Percentiles rank a stretch among this genome's conserved stretches.
Evolutionary conservation across 1,140 invertebrate species (phyloP).

Genomic region (Neodiprion lecontei): DNA sequence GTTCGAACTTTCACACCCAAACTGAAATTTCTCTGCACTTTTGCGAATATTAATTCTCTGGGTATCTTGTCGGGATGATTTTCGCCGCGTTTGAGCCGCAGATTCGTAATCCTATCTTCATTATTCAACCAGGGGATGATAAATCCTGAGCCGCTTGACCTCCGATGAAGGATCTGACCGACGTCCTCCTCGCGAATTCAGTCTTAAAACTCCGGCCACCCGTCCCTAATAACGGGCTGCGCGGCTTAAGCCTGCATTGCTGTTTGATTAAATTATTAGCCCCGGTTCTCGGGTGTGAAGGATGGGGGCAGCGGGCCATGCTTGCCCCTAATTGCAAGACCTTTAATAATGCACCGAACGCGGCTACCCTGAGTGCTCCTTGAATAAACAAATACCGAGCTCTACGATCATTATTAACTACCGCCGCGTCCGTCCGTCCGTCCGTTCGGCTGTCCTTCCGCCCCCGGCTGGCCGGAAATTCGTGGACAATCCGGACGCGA

Average conservation of each 20-base stretch:
- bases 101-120: too few species aligned
- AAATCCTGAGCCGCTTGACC: constrained; percentile 39
- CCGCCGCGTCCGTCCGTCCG: background rate
- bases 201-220: too few species aligned
- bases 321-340: constrained; percentile 53
- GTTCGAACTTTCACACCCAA: too few species aligned
- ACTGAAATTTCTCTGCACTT: too few species aligned
- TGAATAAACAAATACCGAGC: constrained; percentile 59
- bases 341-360: constrained; percentile 52
- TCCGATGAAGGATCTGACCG: constrained; percentile 27
- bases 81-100: too few species aligned
- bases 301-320: constrained; percentile 40
- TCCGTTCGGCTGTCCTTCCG: background rate
- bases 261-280: constrained; percentile 58
- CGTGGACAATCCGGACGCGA: too few species aligned
- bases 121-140: too few species aligned
- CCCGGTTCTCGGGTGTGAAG: constrained; percentile 48
- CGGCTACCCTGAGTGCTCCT: constrained; percentile 50
- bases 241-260: constrained; percentile 14
- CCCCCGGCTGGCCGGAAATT: too few species aligned
- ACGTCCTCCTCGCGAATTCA: background rate
- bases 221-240: too few species aligned
- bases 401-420: constrained; percentile 46
- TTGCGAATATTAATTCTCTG: too few species aligned
- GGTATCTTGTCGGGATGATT: too few species aligned